Conservation (phyloP, 2,797 vertebrate species). For the Dallia pectoralis region DNA sequence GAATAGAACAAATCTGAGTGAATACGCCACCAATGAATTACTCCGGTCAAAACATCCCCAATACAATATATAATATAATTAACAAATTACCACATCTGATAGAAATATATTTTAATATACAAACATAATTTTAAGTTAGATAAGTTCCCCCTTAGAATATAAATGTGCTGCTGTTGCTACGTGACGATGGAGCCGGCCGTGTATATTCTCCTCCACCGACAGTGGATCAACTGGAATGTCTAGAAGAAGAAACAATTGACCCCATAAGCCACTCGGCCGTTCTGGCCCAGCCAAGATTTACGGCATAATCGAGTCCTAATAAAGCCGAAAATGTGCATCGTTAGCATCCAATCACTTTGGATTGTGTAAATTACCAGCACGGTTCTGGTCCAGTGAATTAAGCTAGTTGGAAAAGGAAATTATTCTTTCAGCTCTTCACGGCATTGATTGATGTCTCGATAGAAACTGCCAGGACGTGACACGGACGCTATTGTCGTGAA, state of each 20-base stretch:
- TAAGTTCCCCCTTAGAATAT: no score
- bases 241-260: background rate
- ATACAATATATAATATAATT: no score
- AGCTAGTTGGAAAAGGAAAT: conserved; percentile 22
- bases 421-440: conserved; percentile 31
- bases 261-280: conserved; percentile 25
- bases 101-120: no score
- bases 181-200: background rate
- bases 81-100: no score
- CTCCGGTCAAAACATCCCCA: no score
- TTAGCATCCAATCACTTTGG: conserved; percentile 19
- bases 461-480: background rate
- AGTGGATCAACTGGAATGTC: conserved; percentile 1
- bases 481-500: no score
- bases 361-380: background rate
- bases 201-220: conserved; percentile 13
- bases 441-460: conserved; percentile 35
- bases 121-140: no score
- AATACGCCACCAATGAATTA: no score
- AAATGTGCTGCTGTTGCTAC: background rate
- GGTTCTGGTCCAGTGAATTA: background rate
- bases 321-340: conserved; percentile 33
- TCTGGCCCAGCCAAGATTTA: conserved; percentile 31
- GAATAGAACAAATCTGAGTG: no score
- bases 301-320: conserved; percentile 43